Evolutionary conservation across 2,797 vertebrate genomes (phyloP), one percentile per base, ranked within the genome.

Genomic region (Dromococcyx pavoninus): DNA sequence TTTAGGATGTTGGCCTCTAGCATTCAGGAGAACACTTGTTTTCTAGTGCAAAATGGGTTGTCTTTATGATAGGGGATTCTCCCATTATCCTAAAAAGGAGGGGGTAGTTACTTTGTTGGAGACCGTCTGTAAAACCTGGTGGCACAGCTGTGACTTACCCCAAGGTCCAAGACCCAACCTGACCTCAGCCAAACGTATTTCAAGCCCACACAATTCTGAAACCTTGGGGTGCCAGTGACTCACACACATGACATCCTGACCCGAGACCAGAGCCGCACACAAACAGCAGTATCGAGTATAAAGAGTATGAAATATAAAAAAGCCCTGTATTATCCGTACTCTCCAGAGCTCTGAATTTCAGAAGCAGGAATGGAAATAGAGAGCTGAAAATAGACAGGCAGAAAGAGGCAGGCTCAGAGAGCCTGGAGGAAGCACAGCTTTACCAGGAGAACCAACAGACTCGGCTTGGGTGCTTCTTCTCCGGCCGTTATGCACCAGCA

Each of bases 1-100:
- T 67, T 22, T 58, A 23, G 57, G 69, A n/a, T 2, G 2, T 2
- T 0, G 0, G 14, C 33, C 62, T 70, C 35, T 11, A 10, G 16
- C 56, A 75, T 50, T 13, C 54, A 70, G 61, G 39, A 74, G 54
- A 82, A 39, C 32, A 17, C 1, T 37, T 32, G 17, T 41, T 24
- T 50, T 57, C 50, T 1, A 30, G 65, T 22, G 61, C 24, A 58
- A 66, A 78, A 57, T 2, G 22, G 32, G 28, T 18, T 77, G 24
- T 66, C 66, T 43, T 7, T 78, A 17, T 0, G 2, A 43, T 4
- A 12, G 58, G 60, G 12, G 37, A 46, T 39, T 39, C 35, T 67
- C 53, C 43, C 66, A 56, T 7, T 64, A 24, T 1, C 33, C 76
- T 51, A 13, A 27, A 27, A 19, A 79, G 51, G 13, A 74, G 6